These are phyloP conservation scores for Solenodon paradoxus DNA, from an alignment of 2,113 vertebrate species.

Conservation along the genomic window DNA sequence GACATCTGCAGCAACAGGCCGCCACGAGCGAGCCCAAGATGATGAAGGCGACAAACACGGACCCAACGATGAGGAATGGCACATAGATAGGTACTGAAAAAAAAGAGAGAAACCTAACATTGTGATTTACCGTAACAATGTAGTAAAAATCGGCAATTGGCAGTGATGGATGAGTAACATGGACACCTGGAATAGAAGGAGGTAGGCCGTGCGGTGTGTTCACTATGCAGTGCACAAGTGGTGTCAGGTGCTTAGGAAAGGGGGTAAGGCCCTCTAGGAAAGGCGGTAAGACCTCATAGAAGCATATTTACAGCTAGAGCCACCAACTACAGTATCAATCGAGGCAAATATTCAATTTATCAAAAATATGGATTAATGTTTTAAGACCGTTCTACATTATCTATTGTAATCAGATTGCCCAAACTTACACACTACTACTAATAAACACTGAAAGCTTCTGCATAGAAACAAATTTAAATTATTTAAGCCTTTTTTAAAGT, in stretches of 20 bases:
- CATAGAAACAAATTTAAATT: background rate
- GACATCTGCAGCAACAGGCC: slow-evolving; percentile 96
- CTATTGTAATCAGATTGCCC: background rate
- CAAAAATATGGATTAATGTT: background rate
- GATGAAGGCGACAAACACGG: slow-evolving; percentile 97
- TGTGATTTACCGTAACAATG: background rate
- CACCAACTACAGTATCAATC: background rate
- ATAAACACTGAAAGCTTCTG: background rate
- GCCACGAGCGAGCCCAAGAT: slow-evolving; percentile 95
- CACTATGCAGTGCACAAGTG: accelerated
- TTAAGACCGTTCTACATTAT: background rate
- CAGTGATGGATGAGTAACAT: accelerated
- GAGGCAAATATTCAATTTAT: background rate
- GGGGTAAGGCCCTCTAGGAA: accelerated
- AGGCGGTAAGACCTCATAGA: accelerated
- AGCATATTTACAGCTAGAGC: background rate
- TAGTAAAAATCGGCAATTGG: background rate
- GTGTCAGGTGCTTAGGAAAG: background rate
- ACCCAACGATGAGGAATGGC: slow-evolving; percentile 97
- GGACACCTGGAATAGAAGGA: accelerated
- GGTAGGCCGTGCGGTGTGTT: accelerated
- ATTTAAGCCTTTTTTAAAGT: background rate
- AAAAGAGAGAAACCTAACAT: slow-evolving; percentile 21
- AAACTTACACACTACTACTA: background rate
- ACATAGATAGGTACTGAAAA: slow-evolving; percentile 96